Percentiles rank a stretch among this genome's conserved stretches.
These are phyloP conservation scores for Tetranychus truncatus DNA, from an alignment of 2,888 invertebrate genomes.

Conservation along the genomic window DNA sequence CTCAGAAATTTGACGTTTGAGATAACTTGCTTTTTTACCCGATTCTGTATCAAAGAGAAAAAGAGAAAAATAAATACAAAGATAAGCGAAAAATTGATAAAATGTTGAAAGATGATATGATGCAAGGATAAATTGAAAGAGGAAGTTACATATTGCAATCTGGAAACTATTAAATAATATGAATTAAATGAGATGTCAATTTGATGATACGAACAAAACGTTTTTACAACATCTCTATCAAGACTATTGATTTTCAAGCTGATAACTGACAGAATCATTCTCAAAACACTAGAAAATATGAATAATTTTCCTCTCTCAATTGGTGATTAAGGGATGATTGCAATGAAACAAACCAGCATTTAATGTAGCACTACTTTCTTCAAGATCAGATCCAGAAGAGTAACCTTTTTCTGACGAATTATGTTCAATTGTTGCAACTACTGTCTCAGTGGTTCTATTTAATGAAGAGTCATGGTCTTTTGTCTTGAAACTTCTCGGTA, in stretches of 20 bases:
- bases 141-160: no score
- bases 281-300: no score
- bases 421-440: slow-evolving; percentile 11
- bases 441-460: slow-evolving; percentile 5
- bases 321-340: not conserved
- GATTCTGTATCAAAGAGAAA: not conserved
- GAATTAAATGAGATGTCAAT: no score
- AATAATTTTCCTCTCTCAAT: no score
- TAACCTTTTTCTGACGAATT: slow-evolving; percentile 18
- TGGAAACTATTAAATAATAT: no score
- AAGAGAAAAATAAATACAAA: not conserved
- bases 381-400: slow-evolving; percentile 25
- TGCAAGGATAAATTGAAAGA: no score
- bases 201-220: no score
- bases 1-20: not conserved
- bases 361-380: not conserved
- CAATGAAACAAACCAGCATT: not conserved
- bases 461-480: not conserved
- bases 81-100: not conserved
- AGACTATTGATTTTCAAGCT: no score
- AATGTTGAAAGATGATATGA: not conserved
- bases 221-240: no score
- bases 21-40: slow-evolving; percentile 2
- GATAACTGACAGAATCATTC: no score
- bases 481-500: slow-evolving; percentile 18